Evolutionary conservation across 1,140 invertebrate genomes (phyloP), one percentile per base, ranked within the genome.

Genomic region (Drosophila kohkoa): DNA sequence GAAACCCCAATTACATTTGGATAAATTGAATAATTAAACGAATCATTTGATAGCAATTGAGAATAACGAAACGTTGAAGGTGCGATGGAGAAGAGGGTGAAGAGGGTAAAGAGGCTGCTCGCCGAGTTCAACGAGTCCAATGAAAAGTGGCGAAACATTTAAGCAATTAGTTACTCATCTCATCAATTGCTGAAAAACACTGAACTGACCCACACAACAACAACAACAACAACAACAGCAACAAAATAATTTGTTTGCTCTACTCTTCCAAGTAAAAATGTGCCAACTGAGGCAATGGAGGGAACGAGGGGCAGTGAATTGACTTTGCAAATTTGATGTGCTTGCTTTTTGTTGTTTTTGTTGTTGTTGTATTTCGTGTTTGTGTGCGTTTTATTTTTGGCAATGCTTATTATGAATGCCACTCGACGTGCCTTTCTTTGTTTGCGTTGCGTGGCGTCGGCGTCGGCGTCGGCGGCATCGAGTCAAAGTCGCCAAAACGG

Each of bases 141-240:
- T 10, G 35, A 38, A 38, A 45, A 11, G 46, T 49, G 78, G 60
- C 4, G 25, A 80, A 10, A 8, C 35, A 52, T 6, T 68, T 20
- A 30, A 51, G 10, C 41, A 60, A 32, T 76, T 68, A 82, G 81
- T 76, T 85, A 77, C 81, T 85, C 80, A 82, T 69, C 80, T 38
- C 35, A 10, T 10, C 35, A 82, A 82, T 82, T 79, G 79, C 58
- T 77, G 67, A 52, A 75, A 83, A 80, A 3, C 75, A 60, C n/a
- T 38, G 69, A 82, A 79, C 76, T 82, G 81, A 80, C 81, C 81
- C 81, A 80, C 81, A 80, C 81, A 82, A 38, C 35, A 80, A 69
- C 81, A 72, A 20, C 16, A 20, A 25, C 20, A 25, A 4, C 20
- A 25, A 20, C 20, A 20, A 20, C 20, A 15, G 15, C 15, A 20